A percentile compares a stretch with the other conserved stretches of the same genome.
Conservation (phyloP, 2,888 invertebrate genomes). For the Pyrgus malvae region DNA sequence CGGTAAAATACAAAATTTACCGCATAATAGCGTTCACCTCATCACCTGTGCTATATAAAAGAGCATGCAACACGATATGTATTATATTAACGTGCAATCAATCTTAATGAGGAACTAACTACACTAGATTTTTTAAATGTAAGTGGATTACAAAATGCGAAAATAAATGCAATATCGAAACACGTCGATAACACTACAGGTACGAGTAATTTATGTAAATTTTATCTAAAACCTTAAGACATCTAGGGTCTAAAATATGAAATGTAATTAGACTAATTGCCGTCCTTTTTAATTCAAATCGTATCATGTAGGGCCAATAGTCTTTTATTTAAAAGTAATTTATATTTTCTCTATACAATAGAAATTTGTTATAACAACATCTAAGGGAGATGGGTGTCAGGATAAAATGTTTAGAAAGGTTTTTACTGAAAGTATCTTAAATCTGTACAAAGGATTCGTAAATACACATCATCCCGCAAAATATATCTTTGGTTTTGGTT, state of each 20-base stretch:
- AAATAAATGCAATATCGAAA: slow-evolving; percentile 37
- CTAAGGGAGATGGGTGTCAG: no score
- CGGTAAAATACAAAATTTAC: no score
- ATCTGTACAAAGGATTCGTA: no score
- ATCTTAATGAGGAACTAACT: slow-evolving; percentile 10
- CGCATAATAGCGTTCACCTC: slow-evolving; percentile 10
- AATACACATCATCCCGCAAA: no score
- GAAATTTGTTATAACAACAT: no score
- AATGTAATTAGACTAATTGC: background rate
- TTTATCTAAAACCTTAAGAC: slow-evolving; percentile 28
- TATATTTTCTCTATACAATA: no score
- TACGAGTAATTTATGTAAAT: slow-evolving; percentile 29
- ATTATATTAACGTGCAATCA: slow-evolving; percentile 3
- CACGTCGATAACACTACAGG: slow-evolving; percentile 24
- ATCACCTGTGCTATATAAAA: slow-evolving; percentile 7
- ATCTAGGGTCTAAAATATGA: slow-evolving; percentile 1
- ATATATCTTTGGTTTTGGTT: no score
- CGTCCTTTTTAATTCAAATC: background rate
- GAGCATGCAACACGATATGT: slow-evolving; percentile 32
- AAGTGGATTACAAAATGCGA: slow-evolving; percentile 26
- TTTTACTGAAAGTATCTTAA: no score
- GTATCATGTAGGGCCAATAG: background rate
- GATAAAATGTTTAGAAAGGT: no score
- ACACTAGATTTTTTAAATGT: slow-evolving; percentile 18
- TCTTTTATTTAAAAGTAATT: background rate